A percentile compares a stretch with the other conserved stretches of the same genome.
These are phyloP conservation scores for Littorina saxatilis DNA, from an alignment of 1,140 invertebrate species.

Conservation along the genomic window DNA sequence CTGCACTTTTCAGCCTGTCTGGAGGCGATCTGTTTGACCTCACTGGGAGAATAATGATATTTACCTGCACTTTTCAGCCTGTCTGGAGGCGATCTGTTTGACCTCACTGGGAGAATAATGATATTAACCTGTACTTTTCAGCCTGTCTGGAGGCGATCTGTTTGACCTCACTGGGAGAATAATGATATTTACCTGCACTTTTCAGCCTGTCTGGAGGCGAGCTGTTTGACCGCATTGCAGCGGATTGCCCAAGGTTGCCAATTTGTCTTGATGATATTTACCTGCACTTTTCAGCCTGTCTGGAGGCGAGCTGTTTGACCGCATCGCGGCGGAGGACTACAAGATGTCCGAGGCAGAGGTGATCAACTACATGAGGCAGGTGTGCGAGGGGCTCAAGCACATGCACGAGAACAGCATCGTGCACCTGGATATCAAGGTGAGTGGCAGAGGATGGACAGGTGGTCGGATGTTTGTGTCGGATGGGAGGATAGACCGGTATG, in stretches of 20 bases:
- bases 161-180: constrained; percentile 99
- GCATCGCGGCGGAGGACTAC: constrained; percentile 98
- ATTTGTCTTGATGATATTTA: too few relatives aligned
- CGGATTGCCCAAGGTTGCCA: too few relatives aligned
- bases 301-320: constrained; percentile 98
- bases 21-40: too few relatives aligned
- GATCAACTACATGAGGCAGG: constrained; percentile 99
- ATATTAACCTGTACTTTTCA: constrained; percentile 70
- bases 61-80: too few relatives aligned
- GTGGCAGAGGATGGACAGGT: neutral
- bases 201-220: constrained; percentile 96
- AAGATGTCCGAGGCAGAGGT: constrained; percentile 99
- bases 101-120: too few relatives aligned
- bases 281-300: constrained; percentile 84
- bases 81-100: too few relatives aligned
- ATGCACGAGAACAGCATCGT: constrained; percentile 99
- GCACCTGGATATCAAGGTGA: constrained; percentile 85
- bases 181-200: constrained; percentile 17
- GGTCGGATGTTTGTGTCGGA: too few relatives aligned
- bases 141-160: constrained; percentile 97
- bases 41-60: too few relatives aligned
- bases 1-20: too few relatives aligned
- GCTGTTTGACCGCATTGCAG: constrained; percentile 98
- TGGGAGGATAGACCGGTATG: neutral
- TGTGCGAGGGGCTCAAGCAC: constrained; percentile 97